Evolutionary conservation across 1,140 invertebrate genomes (phyloP).

Genomic region (Drosophila triauraria): DNA sequence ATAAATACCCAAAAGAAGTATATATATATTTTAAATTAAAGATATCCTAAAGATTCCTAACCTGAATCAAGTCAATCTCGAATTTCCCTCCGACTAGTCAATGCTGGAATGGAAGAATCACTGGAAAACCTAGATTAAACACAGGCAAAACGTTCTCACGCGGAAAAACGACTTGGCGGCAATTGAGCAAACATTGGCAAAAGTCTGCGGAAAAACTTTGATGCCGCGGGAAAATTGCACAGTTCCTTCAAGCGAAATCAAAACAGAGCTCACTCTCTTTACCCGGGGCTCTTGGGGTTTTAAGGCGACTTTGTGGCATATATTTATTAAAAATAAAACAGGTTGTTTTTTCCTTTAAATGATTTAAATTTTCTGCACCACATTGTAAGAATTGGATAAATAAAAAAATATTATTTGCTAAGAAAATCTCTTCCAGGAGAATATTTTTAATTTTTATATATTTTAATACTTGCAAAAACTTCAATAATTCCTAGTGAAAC

Average conservation of each 20-base stretch:
- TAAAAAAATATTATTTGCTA: no score
- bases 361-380: no score
- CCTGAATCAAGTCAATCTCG: no score
- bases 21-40: not conserved
- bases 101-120: not conserved
- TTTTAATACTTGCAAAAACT: no score
- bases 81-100: not conserved
- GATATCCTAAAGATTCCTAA: not conserved
- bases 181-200: constrained; percentile 12
- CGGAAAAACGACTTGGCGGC: constrained; percentile 44
- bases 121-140: constrained; percentile 21
- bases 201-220: constrained; percentile 5
- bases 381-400: no score
- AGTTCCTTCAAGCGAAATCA: constrained; percentile 14
- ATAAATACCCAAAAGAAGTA: not conserved
- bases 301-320: not conserved
- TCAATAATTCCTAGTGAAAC: no score
- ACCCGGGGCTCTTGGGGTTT: not conserved
- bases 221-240: not conserved
- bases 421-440: no score
- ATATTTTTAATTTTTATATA: no score
- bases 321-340: no score
- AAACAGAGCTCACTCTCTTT: not conserved
- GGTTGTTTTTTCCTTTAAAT: no score
- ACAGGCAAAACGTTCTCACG: constrained; percentile 18